phyloP scores from a whole-genome alignment of 2,888 invertebrate species.

The Rhamphomyia laevipes region DNA sequence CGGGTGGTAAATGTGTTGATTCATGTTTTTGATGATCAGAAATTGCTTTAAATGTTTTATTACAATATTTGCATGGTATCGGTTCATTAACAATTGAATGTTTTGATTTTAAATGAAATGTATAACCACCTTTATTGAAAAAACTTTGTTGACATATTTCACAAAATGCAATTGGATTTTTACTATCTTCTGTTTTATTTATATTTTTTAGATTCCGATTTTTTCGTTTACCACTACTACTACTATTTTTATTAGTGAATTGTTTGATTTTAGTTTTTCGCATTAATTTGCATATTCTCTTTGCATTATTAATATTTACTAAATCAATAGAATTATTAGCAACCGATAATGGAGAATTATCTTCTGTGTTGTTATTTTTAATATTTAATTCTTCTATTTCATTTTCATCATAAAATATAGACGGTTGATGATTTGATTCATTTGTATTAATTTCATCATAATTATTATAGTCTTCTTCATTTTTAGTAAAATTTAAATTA shows the following conservation, averaged over 20 bases:
- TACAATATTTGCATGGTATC: conserved; percentile 8
- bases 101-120: background rate
- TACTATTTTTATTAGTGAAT: no score
- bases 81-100: background rate
- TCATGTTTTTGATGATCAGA: conserved; percentile 18
- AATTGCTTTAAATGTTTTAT: conserved; percentile 10
- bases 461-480: background rate
- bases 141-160: background rate
- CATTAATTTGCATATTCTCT: no score
- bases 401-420: no score
- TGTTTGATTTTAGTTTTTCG: no score
- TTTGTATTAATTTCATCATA: no score
- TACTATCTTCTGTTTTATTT: background rate
- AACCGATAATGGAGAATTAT: no score
- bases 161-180: background rate
- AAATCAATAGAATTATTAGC: no score
- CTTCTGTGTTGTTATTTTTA: no score
- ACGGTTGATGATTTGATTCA: background rate
- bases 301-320: no score
- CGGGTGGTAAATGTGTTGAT: conserved; percentile 20
- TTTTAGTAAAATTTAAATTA: background rate
- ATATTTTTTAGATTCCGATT: no score
- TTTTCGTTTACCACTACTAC: no score
- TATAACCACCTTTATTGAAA: background rate
- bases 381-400: no score